Evolutionary conservation across 2,113 vertebrate species (phyloP).

Genomic region (Crypturellus undulatus): DNA sequence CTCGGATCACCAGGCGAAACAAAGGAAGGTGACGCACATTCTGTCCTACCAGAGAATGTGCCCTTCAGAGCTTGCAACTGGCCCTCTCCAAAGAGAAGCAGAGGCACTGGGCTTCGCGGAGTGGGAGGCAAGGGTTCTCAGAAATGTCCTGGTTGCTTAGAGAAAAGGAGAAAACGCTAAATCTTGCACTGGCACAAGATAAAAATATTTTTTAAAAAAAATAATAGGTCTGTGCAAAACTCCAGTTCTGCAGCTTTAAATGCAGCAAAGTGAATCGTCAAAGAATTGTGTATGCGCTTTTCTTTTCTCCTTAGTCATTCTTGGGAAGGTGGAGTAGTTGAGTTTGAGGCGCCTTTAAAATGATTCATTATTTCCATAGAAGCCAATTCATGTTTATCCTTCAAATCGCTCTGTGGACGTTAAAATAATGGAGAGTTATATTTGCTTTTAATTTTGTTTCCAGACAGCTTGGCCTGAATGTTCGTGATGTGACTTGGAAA

Average conservation of each 20-base stretch:
- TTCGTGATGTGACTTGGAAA: constrained; percentile 75
- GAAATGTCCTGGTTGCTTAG: not conserved
- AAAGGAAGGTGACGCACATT: not conserved
- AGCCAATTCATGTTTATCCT: constrained; percentile 64
- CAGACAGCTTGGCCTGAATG: constrained; percentile 67
- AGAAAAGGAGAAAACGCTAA: not conserved
- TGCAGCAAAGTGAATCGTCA: not conserved
- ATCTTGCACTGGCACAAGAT: not conserved
- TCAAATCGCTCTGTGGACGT: constrained; percentile 54
- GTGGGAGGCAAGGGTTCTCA: not conserved
- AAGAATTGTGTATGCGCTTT: not conserved
- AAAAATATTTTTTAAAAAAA: not conserved
- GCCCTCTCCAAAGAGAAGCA: not conserved
- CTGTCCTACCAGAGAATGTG: not conserved
- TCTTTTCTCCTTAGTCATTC: constrained; percentile 47
- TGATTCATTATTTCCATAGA: constrained; percentile 71
- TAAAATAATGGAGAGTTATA: constrained; percentile 70
- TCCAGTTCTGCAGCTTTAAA: not conserved
- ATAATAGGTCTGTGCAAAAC: not conserved
- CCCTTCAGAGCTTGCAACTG: not conserved
- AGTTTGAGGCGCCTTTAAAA: constrained; percentile 60
- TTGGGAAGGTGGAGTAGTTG: constrained; percentile 54
- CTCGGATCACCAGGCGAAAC: not conserved
- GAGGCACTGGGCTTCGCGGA: not conserved
- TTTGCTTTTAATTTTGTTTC: constrained; percentile 78